phyloP scores from a whole-genome alignment of 2,797 vertebrate species.

The Diceros bicornis region DNA sequence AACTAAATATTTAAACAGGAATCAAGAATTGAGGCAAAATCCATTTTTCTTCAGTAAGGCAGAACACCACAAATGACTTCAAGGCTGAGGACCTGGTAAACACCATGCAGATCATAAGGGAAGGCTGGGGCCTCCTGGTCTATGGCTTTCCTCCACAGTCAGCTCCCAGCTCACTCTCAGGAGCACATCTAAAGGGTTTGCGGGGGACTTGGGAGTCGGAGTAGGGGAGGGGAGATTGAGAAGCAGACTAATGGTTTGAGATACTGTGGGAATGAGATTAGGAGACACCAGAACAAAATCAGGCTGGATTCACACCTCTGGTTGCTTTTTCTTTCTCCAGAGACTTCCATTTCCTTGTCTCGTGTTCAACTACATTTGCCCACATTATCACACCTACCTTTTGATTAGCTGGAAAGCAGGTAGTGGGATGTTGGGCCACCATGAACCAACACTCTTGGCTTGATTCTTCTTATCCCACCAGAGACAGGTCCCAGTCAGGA shows the following conservation, averaged over 20 bases:
- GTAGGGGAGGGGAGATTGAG: neutral
- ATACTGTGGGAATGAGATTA: neutral
- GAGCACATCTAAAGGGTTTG: neutral
- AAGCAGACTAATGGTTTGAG: neutral
- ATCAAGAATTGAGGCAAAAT: conserved; percentile 78
- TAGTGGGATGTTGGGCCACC: neutral
- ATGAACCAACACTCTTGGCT: neutral
- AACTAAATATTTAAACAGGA: conserved; percentile 87
- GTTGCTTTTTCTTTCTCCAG: neutral
- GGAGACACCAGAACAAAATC: neutral
- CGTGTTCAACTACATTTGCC: neutral
- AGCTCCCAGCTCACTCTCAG: neutral
- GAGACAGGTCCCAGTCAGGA: neutral
- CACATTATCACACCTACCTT: neutral
- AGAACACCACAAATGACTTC: conserved; percentile 55
- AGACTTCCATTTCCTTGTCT: neutral
- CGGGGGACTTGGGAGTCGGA: neutral
- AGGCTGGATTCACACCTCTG: neutral
- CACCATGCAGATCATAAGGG: neutral
- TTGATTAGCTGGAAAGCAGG: neutral
- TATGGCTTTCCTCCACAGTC: neutral
- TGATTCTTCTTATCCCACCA: neutral
- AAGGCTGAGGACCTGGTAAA: conserved; percentile 53
- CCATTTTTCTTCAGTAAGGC: conserved; percentile 78
- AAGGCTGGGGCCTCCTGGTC: neutral